Percentiles rank a stretch among this genome's conserved stretches.
Conservation (phyloP, 2,113 vertebrate genomes). For the Tapirus terrestris region DNA sequence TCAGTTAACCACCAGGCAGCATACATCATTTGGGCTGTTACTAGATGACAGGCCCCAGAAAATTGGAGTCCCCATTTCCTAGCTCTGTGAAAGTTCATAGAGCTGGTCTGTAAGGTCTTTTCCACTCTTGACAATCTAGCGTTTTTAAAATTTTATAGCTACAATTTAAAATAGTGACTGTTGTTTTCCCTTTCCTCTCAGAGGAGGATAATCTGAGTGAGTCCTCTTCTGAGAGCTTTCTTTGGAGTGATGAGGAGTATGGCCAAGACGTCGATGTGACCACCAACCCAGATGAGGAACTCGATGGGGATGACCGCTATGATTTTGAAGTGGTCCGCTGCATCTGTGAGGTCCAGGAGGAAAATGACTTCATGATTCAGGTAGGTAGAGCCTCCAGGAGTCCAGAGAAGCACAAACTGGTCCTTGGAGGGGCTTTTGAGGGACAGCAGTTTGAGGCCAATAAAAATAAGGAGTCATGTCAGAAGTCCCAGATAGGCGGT, state of each 20-base stretch:
- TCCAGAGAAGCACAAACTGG: conserved; percentile 1
- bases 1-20: not conserved
- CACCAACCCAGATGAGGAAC: conserved; percentile 90
- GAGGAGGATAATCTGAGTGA: conserved; percentile 94
- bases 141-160: not conserved
- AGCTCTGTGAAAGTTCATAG: not conserved
- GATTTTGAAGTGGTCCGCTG: conserved; percentile 95
- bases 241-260: conserved; percentile 95
- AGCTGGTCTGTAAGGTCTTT: not conserved
- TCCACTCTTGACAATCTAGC: not conserved
- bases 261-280: conserved; percentile 92
- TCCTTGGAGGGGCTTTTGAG: not conserved
- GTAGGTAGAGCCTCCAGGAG: conserved; percentile 81
- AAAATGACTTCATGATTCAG: conserved; percentile 99
- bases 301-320: conserved; percentile 86
- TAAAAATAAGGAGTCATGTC: not conserved
- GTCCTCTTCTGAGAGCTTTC: conserved; percentile 94
- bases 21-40: not conserved
- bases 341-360: conserved; percentile 96
- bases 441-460: not conserved
- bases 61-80: not conserved
- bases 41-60: not conserved
- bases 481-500: not conserved
- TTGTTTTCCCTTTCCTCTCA: conserved; percentile 70
- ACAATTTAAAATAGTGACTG: conserved; percentile 1